Conservation (phyloP, 1,140 invertebrate genomes). For the Dufourea novaeangliae region DNA sequence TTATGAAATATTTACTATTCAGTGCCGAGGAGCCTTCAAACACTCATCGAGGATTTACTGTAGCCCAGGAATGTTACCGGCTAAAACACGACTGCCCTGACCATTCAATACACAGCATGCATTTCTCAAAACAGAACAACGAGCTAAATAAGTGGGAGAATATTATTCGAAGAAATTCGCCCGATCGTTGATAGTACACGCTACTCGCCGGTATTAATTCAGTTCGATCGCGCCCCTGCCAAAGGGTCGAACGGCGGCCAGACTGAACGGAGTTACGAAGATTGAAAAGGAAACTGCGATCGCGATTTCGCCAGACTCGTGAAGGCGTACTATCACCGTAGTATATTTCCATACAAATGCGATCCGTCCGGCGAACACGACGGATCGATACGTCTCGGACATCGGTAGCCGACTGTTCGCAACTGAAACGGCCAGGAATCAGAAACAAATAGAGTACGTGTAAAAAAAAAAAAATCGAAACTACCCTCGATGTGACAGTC, state of each 20-base stretch:
- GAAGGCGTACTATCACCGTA: background rate
- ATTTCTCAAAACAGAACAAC: too few species aligned
- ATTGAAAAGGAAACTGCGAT: constrained; percentile 14
- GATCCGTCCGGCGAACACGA: background rate
- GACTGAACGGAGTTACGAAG: background rate
- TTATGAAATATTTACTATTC: too few species aligned
- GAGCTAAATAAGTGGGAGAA: too few species aligned
- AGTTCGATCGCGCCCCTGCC: background rate
- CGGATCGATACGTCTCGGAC: background rate
- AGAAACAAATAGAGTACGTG: too few species aligned
- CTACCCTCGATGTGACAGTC: background rate
- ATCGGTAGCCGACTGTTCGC: background rate
- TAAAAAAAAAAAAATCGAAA: background rate
- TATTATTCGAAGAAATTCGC: too few species aligned
- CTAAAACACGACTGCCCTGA: too few species aligned
- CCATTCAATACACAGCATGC: too few species aligned
- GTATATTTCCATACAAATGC: constrained; percentile 33
- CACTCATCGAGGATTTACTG: too few species aligned
- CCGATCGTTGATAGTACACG: background rate
- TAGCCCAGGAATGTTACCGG: too few species aligned
- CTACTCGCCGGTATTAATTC: background rate
- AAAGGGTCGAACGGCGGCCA: too few species aligned
- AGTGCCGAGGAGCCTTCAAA: too few species aligned
- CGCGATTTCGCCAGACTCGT: background rate
- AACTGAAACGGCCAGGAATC: background rate